Conservation (phyloP, 2,797 vertebrate genomes). For the Enteromius trimaculatus region DNA sequence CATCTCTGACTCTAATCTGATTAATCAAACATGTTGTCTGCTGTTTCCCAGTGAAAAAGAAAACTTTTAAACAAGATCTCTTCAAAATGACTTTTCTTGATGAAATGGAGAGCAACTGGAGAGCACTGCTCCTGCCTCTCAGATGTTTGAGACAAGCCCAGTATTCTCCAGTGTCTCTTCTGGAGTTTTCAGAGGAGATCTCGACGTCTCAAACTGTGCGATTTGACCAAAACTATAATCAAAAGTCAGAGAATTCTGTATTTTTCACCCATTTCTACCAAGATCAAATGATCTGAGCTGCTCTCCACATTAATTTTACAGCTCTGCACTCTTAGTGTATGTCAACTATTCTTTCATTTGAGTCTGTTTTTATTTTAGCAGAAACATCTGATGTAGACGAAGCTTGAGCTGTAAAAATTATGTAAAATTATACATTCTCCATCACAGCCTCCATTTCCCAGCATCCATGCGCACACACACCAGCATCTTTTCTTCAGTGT, state of each 20-base stretch:
- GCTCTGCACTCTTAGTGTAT: not conserved
- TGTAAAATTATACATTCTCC: constrained; percentile 5
- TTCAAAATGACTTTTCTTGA: not conserved
- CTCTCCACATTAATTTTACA: not conserved
- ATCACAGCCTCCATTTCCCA: constrained; percentile 10
- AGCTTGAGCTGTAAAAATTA: not conserved
- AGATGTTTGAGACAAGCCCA: not conserved
- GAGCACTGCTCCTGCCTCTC: not conserved
- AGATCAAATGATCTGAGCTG: not conserved
- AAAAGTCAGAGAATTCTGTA: not conserved
- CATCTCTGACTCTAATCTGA: not conserved
- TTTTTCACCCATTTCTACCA: not conserved
- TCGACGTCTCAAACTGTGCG: not conserved
- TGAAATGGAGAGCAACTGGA: not conserved
- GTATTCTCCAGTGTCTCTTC: not conserved
- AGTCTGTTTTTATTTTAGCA: constrained; percentile 2
- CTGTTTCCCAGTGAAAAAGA: not conserved
- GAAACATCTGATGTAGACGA: not conserved
- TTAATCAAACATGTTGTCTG: not conserved
- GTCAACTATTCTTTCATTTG: not conserved
- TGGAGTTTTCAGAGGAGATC: not conserved
- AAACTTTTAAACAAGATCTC: not conserved
- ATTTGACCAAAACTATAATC: not conserved
- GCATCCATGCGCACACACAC: not conserved
- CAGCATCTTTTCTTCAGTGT: not conserved